Conservation (phyloP, 1,140 invertebrate genomes). For the Macrocentrus cingulum region DNA sequence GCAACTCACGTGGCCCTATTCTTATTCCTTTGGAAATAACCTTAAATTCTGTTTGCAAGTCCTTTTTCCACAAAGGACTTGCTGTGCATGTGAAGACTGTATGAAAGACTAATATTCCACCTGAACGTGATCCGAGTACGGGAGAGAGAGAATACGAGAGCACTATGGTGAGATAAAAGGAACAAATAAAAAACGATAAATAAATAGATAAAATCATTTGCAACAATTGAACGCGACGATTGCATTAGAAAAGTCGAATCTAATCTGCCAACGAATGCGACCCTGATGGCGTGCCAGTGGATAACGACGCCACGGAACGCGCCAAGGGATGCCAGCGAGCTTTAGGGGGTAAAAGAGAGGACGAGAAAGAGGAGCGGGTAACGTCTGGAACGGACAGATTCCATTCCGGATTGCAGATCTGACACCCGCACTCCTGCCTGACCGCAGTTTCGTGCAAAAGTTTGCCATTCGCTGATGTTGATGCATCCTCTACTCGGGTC, state of each 20-base stretch:
- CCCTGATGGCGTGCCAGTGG: constrained; percentile 23
- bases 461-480: constrained; percentile 34
- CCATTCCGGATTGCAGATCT: constrained; percentile 58
- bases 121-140: constrained; percentile 28
- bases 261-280: constrained; percentile 11
- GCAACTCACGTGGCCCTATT: too few species aligned
- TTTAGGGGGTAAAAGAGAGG: background rate
- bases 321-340: background rate
- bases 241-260: constrained; percentile 26
- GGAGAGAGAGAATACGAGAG: constrained; percentile 1
- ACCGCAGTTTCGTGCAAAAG: constrained; percentile 41
- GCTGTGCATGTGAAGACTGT: constrained; percentile 25
- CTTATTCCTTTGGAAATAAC: constrained; percentile 27
- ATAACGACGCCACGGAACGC: background rate
- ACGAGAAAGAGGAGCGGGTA: constrained; percentile 31
- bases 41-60: constrained; percentile 31
- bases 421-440: constrained; percentile 45
- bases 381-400: constrained; percentile 58
- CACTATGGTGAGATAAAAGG: constrained; percentile 11
- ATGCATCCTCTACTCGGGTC: too few species aligned
- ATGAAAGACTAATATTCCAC: constrained; percentile 31
- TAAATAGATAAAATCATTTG: too few species aligned
- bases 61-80: constrained; percentile 32
- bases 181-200: background rate
- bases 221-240: constrained; percentile 19